phyloP scores from a whole-genome alignment of 1,140 invertebrate species.

The Ridgeia piscesae region DNA sequence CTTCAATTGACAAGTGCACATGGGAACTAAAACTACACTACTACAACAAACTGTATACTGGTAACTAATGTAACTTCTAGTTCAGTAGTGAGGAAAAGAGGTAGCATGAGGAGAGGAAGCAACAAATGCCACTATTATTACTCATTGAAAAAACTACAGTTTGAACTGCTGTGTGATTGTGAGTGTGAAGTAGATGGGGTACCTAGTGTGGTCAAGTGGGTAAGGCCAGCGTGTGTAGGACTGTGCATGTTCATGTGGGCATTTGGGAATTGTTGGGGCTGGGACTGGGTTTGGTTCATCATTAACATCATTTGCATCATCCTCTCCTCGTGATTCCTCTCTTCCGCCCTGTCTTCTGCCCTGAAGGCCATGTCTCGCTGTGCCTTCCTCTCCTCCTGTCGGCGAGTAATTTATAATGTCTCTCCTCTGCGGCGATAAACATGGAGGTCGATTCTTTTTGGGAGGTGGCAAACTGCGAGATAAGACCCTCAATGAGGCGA shows the following conservation, averaged over 20 bases:
- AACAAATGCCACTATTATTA: neutral
- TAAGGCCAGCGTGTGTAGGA: neutral
- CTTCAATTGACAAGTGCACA: neutral
- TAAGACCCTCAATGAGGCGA: neutral
- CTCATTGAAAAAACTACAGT: neutral
- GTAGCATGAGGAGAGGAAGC: no score
- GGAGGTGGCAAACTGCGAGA: neutral
- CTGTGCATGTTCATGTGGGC: neutral
- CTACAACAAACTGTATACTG: neutral
- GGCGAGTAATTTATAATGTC: neutral
- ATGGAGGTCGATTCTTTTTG: neutral
- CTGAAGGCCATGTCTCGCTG: neutral
- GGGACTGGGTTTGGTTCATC: neutral
- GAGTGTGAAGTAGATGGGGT: neutral
- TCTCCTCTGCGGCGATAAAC: neutral
- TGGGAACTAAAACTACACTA: neutral
- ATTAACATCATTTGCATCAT: constrained; percentile 1
- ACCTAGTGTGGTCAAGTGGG: neutral
- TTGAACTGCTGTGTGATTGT: neutral
- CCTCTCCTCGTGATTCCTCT: neutral
- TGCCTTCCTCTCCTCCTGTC: neutral
- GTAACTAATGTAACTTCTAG: no score
- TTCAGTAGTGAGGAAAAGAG: no score
- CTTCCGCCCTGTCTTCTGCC: neutral
- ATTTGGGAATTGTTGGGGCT: neutral